Conservation (phyloP, 2,797 vertebrate genomes). For the Aythya fuligula region DNA sequence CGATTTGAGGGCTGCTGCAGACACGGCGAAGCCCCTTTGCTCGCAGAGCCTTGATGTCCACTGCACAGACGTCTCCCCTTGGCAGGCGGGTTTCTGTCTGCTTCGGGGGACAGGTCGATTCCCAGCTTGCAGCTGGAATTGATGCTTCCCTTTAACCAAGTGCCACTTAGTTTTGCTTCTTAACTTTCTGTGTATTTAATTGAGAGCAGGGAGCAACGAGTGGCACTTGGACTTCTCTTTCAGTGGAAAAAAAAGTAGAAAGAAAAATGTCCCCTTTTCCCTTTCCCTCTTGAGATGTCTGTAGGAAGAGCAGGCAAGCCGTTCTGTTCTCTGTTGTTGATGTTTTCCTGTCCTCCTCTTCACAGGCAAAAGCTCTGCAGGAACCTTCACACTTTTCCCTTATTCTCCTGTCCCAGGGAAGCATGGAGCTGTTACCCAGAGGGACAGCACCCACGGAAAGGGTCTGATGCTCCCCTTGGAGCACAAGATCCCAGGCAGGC, state of each 20-base stretch:
- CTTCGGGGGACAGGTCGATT: fast-evolving
- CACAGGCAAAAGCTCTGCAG: not conserved
- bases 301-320: not conserved
- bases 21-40: not conserved
- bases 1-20: not conserved
- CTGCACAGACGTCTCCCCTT: not conserved
- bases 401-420: not conserved
- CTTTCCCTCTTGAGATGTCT: not conserved
- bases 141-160: not conserved
- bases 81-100: not conserved
- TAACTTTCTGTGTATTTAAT: not conserved
- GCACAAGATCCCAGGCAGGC: not conserved
- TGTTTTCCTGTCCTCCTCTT: not conserved
- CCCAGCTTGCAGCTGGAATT: not conserved
- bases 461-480: not conserved
- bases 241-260: not conserved
- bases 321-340: not conserved
- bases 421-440: not conserved
- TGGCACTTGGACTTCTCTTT: not conserved
- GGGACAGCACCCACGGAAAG: not conserved
- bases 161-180: not conserved
- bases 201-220: not conserved
- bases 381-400: not conserved
- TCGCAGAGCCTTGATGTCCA: not conserved
- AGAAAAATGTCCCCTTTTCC: not conserved